These are phyloP conservation scores for Thomomys bottae DNA, from an alignment of 2,113 vertebrate species.

Conservation along the genomic window DNA sequence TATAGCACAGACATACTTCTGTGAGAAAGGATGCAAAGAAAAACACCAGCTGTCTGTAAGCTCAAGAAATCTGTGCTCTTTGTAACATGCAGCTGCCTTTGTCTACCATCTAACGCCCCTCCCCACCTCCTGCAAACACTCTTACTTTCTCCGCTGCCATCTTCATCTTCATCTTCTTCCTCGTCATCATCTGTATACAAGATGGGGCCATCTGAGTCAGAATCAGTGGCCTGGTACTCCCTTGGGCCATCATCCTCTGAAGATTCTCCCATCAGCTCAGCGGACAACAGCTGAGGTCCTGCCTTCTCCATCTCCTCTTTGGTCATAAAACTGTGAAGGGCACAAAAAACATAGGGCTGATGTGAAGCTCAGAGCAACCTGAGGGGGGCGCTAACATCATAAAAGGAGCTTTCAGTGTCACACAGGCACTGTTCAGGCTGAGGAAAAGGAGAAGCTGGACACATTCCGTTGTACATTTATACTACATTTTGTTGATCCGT, in stretches of 20 bases:
- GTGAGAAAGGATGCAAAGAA: not conserved
- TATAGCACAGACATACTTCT: not conserved
- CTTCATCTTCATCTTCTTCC: slow-evolving; percentile 91
- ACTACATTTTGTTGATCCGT: not conserved
- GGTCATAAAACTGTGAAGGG: slow-evolving; percentile 76
- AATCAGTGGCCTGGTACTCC: slow-evolving; percentile 92
- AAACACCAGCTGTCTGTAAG: not conserved
- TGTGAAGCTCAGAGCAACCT: not conserved
- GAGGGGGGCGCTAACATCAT: fast-evolving
- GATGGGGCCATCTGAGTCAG: slow-evolving; percentile 95
- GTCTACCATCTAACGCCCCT: not conserved
- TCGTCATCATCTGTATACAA: slow-evolving; percentile 93
- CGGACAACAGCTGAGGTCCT: slow-evolving; percentile 69
- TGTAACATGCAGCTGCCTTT: not conserved
- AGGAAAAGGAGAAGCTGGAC: not conserved
- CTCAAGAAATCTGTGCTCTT: not conserved
- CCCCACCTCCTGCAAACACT: not conserved
- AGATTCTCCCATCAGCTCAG: slow-evolving; percentile 83
- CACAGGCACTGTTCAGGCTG: not conserved
- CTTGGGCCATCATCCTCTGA: slow-evolving; percentile 85
- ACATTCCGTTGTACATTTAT: not conserved
- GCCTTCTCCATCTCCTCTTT: slow-evolving; percentile 82
- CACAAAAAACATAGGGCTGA: slow-evolving; percentile 23
- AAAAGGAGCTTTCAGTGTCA: not conserved
- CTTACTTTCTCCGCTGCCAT: slow-evolving; percentile 92